phyloP scores from a whole-genome alignment of 2,888 invertebrate species.

The Bombylius major region DNA sequence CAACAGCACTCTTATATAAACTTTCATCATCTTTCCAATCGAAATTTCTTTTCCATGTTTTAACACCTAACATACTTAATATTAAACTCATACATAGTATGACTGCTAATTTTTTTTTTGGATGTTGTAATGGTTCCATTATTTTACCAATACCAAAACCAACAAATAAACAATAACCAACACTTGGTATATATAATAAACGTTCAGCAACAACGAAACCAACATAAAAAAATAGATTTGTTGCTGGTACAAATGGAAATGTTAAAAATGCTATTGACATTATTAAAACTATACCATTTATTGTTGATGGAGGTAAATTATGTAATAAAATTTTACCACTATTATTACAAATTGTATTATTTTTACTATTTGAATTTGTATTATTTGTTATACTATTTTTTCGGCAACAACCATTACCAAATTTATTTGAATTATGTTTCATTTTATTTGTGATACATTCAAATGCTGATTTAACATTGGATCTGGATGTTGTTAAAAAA shows the following conservation, averaged over 20 bases:
- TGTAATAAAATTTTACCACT: not conserved
- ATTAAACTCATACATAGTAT: conserved; percentile 39
- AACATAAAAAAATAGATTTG: conserved; percentile 93
- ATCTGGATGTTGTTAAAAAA: not conserved
- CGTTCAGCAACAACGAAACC: conserved; percentile 97
- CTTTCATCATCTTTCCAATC: conserved; percentile 92
- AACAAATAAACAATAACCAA: conserved; percentile 83
- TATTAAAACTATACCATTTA: conserved; percentile 34
- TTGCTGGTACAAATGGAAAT: conserved; percentile 89
- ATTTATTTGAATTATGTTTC: too few species aligned
- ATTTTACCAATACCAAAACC: conserved; percentile 54
- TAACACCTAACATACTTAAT: conserved; percentile 56
- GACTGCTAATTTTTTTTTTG: conserved; percentile 23
- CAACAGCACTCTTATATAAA: conserved; percentile 79
- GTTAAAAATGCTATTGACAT: conserved; percentile 65
- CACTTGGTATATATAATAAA: conserved; percentile 89
- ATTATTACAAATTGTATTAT: conserved; percentile 3
- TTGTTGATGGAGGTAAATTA: conserved; percentile 13
- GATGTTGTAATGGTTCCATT: conserved; percentile 22
- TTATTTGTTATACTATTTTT: not conserved
- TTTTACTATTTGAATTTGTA: not conserved
- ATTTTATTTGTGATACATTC: too few species aligned
- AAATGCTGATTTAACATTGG: not conserved
- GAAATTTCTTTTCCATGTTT: conserved; percentile 68
- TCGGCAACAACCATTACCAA: too few species aligned